Base-by-base conservation (phyloP, 1,140 invertebrate genomes). In the Belonocnema kinseyi region DNA sequence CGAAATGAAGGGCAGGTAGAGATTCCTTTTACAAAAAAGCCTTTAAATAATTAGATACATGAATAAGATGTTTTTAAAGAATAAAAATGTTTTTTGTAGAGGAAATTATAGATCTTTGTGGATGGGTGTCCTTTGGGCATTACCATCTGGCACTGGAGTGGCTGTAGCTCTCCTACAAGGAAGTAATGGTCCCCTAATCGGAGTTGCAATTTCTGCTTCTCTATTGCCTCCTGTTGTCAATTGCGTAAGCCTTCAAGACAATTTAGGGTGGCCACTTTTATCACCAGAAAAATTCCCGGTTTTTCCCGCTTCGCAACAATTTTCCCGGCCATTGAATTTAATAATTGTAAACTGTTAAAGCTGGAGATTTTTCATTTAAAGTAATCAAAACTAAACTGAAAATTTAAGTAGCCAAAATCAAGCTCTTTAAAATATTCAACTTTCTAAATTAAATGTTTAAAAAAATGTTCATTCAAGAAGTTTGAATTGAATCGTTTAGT, bases 131-230 rank as follows among this genome's bases (percentile, higher is more conserved):
- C 87, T 95, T 8, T 95, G 94, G 94, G 94, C 94, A 14, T 83
- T 95, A 33, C 95, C 94, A 40, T 95, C 94, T 40, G 94, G 94
- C 3, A 95, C 94, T 16, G 97, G 96, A 13, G 96, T 98, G 1
- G 96, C 96, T 1, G 92, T 98, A n/a, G 96, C 96, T 50, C 91
- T 97, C 50, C 91, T 98, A 1, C 96, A 96, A 85, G 96, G 96
- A 17, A 97, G 96, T 85, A 94, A 95, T 54, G 96, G 96, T 1
- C 96, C 96, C 3, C 87, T 97, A 53, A 97, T 98, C 78, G 96
- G 96, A 81, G 97, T 98, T 52, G 97, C 97, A 7, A 97, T 97
- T 86, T 97, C 96, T 3, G 96, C 97, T 2, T 97, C 96, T 1
- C 90, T 97, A 50, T 86, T 98, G 72, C 96, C 96, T n/a, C 97